Evolutionary conservation across 2,113 vertebrate species (phyloP), one percentile per base, ranked within the genome.

Genomic region (Coturnix japonica): DNA sequence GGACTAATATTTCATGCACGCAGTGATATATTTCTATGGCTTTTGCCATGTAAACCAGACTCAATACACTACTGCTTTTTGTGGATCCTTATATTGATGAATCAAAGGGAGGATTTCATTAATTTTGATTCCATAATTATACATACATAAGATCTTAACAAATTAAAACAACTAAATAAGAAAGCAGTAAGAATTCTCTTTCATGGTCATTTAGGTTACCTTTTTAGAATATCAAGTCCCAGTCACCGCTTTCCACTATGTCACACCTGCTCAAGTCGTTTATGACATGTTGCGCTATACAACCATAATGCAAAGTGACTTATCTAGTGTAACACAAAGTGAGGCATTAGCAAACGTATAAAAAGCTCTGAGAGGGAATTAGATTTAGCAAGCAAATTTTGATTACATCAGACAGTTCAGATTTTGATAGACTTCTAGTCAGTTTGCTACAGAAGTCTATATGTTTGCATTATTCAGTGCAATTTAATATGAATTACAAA

Each of bases 261-360:
- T 91, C 75, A 94, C 92, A 92, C 89, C 84, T 94, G 86, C 86
- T 93, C 79, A 44, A 6, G 1, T 56, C 43, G 31, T 56, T 94
- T 91, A 56, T 87, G 78, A 82, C 78, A 84, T 54, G 30, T 70
- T 70, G 73, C 44, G n/a, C 53, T 66, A 41, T 60, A 66, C 63
- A 90, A 7, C 70, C 25, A 13, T 91, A 96, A 94, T 46, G n/a
- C 60, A 87, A 60, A 94, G 71, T 82, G 95, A 94, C 81, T 94
- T 89, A 87, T 51, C 77, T 76, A 73, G 81, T 73, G 90, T 90
- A 87, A 73, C 91, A 87, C 31, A 90, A 96, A 94, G 81, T 85
- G 84, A 94, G 59, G 71, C 92, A 95, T 94, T 95, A 96, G 56
- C 54, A 94, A 67, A 91, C 3, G 49, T 79, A 91, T 73, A 91